Evolutionary conservation across 2,797 vertebrate genomes (phyloP).

Genomic region (Leptoclinus maculatus): DNA sequence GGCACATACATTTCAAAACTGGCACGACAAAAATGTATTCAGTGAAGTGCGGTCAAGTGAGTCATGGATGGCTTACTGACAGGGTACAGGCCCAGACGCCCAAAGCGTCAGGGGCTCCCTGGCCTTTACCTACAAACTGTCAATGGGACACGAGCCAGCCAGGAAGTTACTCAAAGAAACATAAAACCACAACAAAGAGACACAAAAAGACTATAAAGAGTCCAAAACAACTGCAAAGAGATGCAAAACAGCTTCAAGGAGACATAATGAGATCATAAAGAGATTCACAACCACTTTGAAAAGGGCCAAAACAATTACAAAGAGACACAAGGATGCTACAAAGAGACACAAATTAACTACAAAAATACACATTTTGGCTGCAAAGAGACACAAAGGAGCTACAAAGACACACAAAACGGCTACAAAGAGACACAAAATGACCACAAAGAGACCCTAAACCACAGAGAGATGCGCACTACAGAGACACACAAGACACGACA

Average conservation of each 20-base stretch:
- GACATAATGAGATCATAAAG: neutral
- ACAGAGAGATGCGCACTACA: neutral
- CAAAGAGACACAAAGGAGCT: too few species aligned
- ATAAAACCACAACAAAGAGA: neutral
- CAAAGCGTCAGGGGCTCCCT: too few species aligned
- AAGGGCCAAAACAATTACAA: neutral
- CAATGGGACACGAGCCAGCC: neutral
- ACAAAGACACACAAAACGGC: too few species aligned
- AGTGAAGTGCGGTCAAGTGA: neutral
- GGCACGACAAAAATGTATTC: neutral
- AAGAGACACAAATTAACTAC: neutral
- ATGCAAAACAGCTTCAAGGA: neutral
- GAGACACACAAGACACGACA: neutral
- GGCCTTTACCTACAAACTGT: neutral
- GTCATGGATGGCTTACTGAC: neutral
- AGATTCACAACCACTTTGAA: neutral
- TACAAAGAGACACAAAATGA: too few species aligned
- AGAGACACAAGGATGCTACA: neutral
- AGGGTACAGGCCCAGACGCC: neutral
- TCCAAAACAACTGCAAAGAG: neutral
- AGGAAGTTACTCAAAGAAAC: neutral
- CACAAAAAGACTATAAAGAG: neutral
- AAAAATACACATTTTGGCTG: fast-evolving
- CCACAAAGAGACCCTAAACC: too few species aligned
- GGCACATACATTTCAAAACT: neutral